Percentiles rank a stretch among this genome's conserved stretches.
Evolutionary conservation across 1,140 invertebrate species (phyloP).

Genomic region (Drosophila bifasciata): DNA sequence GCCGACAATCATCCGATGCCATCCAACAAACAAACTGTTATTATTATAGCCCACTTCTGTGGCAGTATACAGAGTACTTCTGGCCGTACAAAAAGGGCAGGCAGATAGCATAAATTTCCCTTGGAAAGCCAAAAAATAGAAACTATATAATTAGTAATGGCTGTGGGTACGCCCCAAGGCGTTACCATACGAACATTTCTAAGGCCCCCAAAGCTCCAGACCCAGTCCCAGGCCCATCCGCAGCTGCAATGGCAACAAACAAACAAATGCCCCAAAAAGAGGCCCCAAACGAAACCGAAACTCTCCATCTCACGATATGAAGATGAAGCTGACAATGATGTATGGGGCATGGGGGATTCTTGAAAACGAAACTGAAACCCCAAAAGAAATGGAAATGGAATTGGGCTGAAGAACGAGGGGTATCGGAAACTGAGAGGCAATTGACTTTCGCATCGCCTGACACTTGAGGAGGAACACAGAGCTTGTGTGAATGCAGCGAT

Average conservation of each 20-base stretch:
- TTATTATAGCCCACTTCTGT: slow-evolving; percentile 55
- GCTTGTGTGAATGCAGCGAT: slow-evolving; percentile 19
- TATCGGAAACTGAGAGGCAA: slow-evolving; percentile 54
- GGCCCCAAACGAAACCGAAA: slow-evolving; percentile 58
- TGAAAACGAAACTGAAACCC: slow-evolving; percentile 55
- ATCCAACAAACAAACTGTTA: slow-evolving; percentile 42
- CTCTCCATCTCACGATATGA: slow-evolving; percentile 29
- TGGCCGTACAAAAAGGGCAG: slow-evolving; percentile 3
- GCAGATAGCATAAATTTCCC: slow-evolving; percentile 54
- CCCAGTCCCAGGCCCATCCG: not conserved
- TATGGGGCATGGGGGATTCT: slow-evolving; percentile 62
- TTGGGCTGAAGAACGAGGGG: slow-evolving; percentile 23
- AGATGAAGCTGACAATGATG: slow-evolving; percentile 61
- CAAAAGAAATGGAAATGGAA: slow-evolving; percentile 14
- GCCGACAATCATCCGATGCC: slow-evolving; percentile 3
- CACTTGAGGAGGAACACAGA: slow-evolving; percentile 53
- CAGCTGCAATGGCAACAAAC: slow-evolving; percentile 2
- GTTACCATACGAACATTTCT: slow-evolving; percentile 6
- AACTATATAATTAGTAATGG: slow-evolving; percentile 69
- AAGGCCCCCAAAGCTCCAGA: not conserved
- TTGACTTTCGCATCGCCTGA: slow-evolving; percentile 63
- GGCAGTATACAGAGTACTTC: slow-evolving; percentile 1
- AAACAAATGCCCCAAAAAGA: slow-evolving; percentile 17
- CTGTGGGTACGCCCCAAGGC: slow-evolving; percentile 59
- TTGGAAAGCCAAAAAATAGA: slow-evolving; percentile 59